Conservation (phyloP, 1,140 invertebrate genomes). For the Philopotamus ludificatus region DNA sequence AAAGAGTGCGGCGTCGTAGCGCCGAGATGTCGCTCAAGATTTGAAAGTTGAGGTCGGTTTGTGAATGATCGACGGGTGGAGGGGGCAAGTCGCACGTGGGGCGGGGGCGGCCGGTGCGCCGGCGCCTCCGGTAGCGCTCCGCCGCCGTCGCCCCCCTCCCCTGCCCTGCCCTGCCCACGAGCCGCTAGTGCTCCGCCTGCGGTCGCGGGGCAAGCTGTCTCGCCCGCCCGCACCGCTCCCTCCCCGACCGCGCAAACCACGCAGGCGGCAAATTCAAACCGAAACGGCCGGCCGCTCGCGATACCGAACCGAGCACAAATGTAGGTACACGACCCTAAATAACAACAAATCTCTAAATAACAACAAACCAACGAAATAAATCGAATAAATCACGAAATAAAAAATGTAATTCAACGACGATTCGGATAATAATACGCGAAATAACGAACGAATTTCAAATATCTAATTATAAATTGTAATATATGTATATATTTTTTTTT, state of each 20-base stretch:
- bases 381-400: too few species aligned
- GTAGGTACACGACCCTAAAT: neutral
- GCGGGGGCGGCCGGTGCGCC: neutral
- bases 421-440: too few species aligned
- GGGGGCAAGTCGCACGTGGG: neutral
- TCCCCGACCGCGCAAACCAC: neutral
- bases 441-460: too few species aligned
- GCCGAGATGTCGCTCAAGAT: neutral
- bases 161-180: neutral
- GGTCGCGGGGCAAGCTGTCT: constrained; percentile 14
- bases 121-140: neutral
- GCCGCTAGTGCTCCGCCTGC: constrained; percentile 23
- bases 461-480: too few species aligned
- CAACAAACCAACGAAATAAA: too few species aligned
- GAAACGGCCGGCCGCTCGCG: neutral
- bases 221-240: neutral
- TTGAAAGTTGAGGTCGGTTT: neutral
- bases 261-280: neutral
- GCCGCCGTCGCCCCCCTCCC: constrained; percentile 10
- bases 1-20: too few species aligned
- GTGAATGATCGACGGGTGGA: too few species aligned
- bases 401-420: too few species aligned
- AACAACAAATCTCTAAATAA: too few species aligned
- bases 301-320: neutral
- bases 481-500: too few species aligned